Base-by-base conservation (phyloP, 64 coral and sea anemone species). In the Porites lutea region DNA sequence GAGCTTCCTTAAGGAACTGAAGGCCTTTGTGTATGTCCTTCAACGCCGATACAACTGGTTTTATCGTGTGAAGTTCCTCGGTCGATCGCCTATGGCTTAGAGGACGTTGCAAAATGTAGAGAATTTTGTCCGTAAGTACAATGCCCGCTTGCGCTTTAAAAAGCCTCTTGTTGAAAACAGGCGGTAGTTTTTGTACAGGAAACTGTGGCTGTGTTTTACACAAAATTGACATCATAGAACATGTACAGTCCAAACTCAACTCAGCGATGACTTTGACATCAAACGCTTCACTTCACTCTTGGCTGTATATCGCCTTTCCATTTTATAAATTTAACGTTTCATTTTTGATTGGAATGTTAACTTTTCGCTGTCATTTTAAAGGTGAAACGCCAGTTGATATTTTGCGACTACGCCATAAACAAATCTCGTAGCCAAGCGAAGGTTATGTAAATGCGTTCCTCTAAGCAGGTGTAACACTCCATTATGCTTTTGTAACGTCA, bases 81-180 rank as follows among this genome's bases (percentile, higher is more conserved):
- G 82, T 59, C 50, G 77, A 85, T 60, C 97, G 69, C 15, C 73
- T 46, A 75, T 74, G 67, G n/a, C 47, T 75, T 18, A 77, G 44
- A 51, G 88, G 92, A 65, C 66, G 84, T 79, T 74, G 88, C 44
- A 99, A 66, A n/a, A 96, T 92, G 14, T 62, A 61, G 3, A 96
- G 48, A 53, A 88, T 90, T 16, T 96, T 79, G 2, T 91, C 93
- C 16, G 97, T 96, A 0, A 99, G 73, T 12, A 96, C 88, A 20
- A 99, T 96, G n/a, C 94, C 94, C 20, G 97, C 97, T 77, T 99
- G 94, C 4, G 97, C 97, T 47, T 93, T 95, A 64, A 91, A 99
- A 4, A 99, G 74, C 18, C 97, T 88, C 58, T 99, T 99, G 85
- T 99, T 99, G 52, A 99, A 99, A 69, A 99, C 88, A 19, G 96